Conservation (phyloP, 2,113 vertebrate genomes). For the Castor canadensis region DNA sequence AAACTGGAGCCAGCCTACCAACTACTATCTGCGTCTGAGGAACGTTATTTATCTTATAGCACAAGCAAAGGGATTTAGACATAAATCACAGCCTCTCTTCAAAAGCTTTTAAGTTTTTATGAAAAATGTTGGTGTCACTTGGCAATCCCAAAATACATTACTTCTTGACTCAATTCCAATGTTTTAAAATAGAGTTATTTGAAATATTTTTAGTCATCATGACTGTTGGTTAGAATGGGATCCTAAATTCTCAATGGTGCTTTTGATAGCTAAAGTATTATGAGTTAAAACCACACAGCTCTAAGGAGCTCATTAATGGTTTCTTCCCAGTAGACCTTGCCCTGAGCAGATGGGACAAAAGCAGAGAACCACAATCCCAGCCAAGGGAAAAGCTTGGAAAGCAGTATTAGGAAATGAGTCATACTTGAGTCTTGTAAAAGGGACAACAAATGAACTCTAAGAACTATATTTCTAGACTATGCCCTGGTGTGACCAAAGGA, state of each 20-base stretch:
- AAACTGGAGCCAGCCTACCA: neutral
- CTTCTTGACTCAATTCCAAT: conserved; percentile 59
- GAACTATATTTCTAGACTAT: neutral
- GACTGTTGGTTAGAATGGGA: conserved; percentile 51
- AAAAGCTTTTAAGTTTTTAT: conserved; percentile 59
- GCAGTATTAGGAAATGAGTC: neutral
- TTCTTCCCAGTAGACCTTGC: neutral
- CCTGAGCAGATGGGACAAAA: neutral
- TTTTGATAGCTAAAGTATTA: conserved; percentile 27
- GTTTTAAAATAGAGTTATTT: conserved; percentile 63
- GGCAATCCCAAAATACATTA: conserved; percentile 45
- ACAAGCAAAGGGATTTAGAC: conserved; percentile 40
- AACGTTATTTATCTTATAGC: conserved; percentile 44
- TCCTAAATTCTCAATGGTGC: conserved; percentile 11
- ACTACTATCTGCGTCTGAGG: neutral
- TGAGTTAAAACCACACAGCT: neutral
- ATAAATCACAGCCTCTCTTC: conserved; percentile 61
- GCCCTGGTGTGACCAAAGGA: neutral
- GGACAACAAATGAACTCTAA: neutral
- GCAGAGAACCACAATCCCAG: neutral
- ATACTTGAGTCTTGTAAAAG: neutral
- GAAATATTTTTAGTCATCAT: conserved; percentile 59
- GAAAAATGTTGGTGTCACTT: conserved; percentile 57
- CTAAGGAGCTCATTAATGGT: neutral
- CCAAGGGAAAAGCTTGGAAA: neutral